Percentiles rank a stretch among this genome's conserved stretches.
phyloP scores from a whole-genome alignment of 1,140 invertebrate species.

The Drosophila quadrilineata region DNA sequence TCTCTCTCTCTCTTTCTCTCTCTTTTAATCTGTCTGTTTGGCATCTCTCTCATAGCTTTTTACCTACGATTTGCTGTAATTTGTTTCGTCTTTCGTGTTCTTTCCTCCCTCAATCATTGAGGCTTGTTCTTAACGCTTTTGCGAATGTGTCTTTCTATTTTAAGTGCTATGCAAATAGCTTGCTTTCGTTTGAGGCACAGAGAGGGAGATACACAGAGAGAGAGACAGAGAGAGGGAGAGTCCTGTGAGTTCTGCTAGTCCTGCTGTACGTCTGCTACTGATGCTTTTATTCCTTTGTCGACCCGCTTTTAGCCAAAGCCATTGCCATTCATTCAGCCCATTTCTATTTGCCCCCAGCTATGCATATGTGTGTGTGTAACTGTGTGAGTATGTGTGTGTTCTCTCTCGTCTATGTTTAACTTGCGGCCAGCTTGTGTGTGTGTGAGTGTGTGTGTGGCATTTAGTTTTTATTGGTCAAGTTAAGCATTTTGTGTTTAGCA shows the following conservation, averaged over 20 bases:
- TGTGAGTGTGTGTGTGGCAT: slow-evolving; percentile 30
- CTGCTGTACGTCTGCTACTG: slow-evolving; percentile 26
- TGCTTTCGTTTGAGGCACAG: slow-evolving; percentile 5
- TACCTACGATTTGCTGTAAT: slow-evolving; percentile 18
- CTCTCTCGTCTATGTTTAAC: slow-evolving; percentile 37
- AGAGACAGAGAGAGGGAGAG: no score
- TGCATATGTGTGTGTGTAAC: not conserved
- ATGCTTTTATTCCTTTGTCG: slow-evolving; percentile 44
- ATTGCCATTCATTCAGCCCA: slow-evolving; percentile 41
- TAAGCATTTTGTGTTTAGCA: slow-evolving; percentile 50
- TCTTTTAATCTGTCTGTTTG: slow-evolving; percentile 23
- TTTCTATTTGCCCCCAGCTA: slow-evolving; percentile 10
- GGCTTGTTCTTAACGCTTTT: not conserved
- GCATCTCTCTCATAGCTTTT: slow-evolving; percentile 36
- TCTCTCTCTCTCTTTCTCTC: no score
- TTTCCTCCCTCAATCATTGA: not conserved
- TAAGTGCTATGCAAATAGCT: slow-evolving; percentile 64
- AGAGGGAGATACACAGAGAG: no score
- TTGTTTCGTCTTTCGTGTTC: not conserved
- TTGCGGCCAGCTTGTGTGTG: slow-evolving; percentile 41
- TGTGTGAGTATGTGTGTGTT: slow-evolving; percentile 23
- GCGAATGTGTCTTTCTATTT: slow-evolving; percentile 43
- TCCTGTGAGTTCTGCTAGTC: slow-evolving; percentile 4
- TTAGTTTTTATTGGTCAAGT: slow-evolving; percentile 59
- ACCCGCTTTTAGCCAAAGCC: slow-evolving; percentile 49